phyloP scores from a whole-genome alignment of 2,888 invertebrate species.

The Endotricha flammealis region DNA sequence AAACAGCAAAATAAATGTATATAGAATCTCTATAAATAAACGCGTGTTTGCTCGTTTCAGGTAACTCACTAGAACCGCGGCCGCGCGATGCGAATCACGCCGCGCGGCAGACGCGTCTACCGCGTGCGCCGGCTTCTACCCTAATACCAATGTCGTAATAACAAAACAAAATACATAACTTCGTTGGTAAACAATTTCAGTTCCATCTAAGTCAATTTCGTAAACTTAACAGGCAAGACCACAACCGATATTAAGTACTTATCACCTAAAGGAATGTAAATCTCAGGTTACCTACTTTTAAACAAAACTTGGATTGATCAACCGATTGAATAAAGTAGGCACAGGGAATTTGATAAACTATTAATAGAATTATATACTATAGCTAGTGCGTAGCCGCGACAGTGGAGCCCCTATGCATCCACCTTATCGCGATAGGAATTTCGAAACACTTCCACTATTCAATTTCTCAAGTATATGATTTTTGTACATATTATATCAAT shows the following conservation, averaged over 20 bases:
- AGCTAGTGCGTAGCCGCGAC: conserved; percentile 17
- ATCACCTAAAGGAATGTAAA: conserved; percentile 74
- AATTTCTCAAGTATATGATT: conserved; percentile 15
- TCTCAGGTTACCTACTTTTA: conserved; percentile 37
- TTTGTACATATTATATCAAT: conserved; percentile 24
- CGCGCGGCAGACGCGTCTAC: too few relatives aligned
- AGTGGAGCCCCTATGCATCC: conserved; percentile 5
- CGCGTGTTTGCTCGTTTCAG: conserved; percentile 64
- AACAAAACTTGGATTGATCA: conserved; percentile 50
- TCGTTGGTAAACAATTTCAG: conserved; percentile 77
- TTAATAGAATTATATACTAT: conserved; percentile 26
- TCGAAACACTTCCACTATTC: conserved; percentile 1
- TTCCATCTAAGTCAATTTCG: conserved; percentile 70
- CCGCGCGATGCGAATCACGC: conserved; percentile 42
- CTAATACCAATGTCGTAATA: conserved; percentile 54
- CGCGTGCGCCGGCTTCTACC: conserved; percentile 41
- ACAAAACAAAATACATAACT: conserved; percentile 63
- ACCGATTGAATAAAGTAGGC: conserved; percentile 40
- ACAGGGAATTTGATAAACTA: conserved; percentile 35
- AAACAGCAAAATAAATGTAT: conserved; percentile 52
- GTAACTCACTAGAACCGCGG: conserved; percentile 71
- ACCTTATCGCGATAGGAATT: conserved; percentile 5
- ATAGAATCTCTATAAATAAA: conserved; percentile 69
- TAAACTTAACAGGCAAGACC: conserved; percentile 80
- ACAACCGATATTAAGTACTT: conserved; percentile 80